phyloP scores from a whole-genome alignment of 2,113 vertebrate genomes.

The Psephotus haematonotus region DNA sequence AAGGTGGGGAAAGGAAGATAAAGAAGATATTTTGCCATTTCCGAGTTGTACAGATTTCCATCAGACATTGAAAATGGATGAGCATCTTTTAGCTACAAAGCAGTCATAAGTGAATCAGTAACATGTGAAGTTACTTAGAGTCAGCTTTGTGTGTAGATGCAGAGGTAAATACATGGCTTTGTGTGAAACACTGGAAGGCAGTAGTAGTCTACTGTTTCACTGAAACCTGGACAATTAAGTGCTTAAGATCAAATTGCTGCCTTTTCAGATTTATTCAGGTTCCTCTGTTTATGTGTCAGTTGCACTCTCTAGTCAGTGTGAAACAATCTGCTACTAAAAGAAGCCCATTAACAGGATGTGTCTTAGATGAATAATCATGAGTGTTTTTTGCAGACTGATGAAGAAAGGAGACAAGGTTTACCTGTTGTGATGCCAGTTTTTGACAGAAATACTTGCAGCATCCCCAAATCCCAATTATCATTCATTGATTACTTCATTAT shows the following conservation, averaged over 20 bases:
- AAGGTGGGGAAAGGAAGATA: not conserved
- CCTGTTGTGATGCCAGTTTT: constrained; percentile 98
- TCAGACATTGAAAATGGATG: not conserved
- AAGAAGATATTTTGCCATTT: not conserved
- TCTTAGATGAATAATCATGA: not conserved
- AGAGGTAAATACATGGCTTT: not conserved
- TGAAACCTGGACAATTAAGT: not conserved
- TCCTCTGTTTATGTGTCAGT: not conserved
- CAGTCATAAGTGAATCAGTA: not conserved
- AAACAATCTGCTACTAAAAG: not conserved
- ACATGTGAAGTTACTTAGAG: not conserved
- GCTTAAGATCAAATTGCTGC: not conserved
- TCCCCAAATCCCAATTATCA: constrained; percentile 97
- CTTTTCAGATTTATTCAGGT: not conserved
- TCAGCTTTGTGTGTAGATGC: not conserved
- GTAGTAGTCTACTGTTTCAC: not conserved
- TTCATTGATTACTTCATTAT: constrained; percentile 99
- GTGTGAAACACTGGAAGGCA: not conserved
- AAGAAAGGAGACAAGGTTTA: constrained; percentile 90
- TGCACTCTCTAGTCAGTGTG: not conserved
- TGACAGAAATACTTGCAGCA: constrained; percentile 96
- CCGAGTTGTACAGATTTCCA: not conserved
- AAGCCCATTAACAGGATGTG: not conserved
- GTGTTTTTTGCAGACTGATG: constrained; percentile 86
- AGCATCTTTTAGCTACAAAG: not conserved